phyloP scores from a whole-genome alignment of 1,140 invertebrate species.

The Heliconius congener region DNA sequence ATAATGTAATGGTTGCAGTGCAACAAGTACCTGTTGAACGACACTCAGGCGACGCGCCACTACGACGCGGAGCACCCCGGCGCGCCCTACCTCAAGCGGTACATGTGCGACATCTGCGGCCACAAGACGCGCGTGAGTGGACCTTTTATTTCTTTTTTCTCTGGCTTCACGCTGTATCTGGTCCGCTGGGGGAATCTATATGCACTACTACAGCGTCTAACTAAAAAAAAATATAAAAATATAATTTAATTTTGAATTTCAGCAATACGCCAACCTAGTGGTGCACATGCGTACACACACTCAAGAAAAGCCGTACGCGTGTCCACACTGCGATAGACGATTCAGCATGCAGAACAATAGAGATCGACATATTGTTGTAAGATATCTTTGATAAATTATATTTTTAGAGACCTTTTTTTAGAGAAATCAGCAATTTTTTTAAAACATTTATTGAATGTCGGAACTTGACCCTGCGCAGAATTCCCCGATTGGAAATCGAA shows the following conservation, averaged over 20 bases:
- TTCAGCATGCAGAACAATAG: slow-evolving; percentile 81
- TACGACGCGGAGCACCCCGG: slow-evolving; percentile 71
- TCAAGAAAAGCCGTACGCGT: slow-evolving; percentile 84
- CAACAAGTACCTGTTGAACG: slow-evolving; percentile 55
- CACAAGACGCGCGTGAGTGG: slow-evolving; percentile 63
- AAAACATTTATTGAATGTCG: no score
- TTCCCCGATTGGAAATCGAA: no score
- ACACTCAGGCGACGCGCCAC: slow-evolving; percentile 66
- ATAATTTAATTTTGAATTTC: slow-evolving; percentile 8
- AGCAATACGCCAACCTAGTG: slow-evolving; percentile 77
- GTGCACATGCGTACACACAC: slow-evolving; percentile 84
- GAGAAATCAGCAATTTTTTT: no score
- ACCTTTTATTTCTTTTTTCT: no score
- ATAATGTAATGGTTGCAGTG: slow-evolving; percentile 45
- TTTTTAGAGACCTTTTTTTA: background rate
- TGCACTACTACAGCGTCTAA: no score
- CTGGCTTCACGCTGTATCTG: no score
- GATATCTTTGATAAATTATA: slow-evolving; percentile 30
- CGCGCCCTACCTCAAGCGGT: slow-evolving; percentile 68
- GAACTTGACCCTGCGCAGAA: no score
- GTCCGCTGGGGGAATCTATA: no score
- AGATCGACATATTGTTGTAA: slow-evolving; percentile 70
- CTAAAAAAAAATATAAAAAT: no score
- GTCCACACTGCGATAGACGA: slow-evolving; percentile 83
- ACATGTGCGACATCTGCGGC: slow-evolving; percentile 76